Evolutionary conservation across 2,888 invertebrate genomes (phyloP).

Genomic region (Papilio demoleus): DNA sequence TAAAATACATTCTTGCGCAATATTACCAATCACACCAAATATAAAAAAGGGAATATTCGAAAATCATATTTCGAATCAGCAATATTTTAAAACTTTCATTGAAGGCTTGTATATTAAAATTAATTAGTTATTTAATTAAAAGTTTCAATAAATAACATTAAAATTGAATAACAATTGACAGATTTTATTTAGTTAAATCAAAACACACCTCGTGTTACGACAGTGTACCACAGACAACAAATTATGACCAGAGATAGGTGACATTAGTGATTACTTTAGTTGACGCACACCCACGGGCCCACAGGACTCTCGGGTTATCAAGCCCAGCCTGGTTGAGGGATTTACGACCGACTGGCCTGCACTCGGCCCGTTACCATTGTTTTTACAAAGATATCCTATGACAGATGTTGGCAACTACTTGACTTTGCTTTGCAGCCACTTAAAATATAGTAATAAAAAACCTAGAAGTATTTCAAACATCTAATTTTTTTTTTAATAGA

Average conservation of each 20-base stretch:
- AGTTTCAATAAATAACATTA: no score
- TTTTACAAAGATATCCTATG: slow-evolving; percentile 31
- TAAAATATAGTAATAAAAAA: no score
- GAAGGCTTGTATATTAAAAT: background rate
- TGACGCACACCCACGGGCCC: slow-evolving; percentile 38
- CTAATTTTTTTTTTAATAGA: no score
- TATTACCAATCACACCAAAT: background rate
- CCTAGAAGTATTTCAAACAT: no score
- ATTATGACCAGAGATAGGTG: slow-evolving; percentile 37
- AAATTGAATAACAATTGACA: no score
- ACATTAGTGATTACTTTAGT: slow-evolving; percentile 33
- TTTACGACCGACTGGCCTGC: slow-evolving; percentile 35
- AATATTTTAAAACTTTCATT: background rate
- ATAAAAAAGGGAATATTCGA: background rate
- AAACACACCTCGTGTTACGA: background rate
- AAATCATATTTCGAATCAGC: background rate
- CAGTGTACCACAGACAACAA: slow-evolving; percentile 17
- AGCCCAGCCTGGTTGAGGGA: slow-evolving; percentile 27
- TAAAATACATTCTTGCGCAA: slow-evolving; percentile 2
- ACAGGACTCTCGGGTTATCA: slow-evolving; percentile 38
- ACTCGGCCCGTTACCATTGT: slow-evolving; percentile 33
- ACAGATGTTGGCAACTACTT: slow-evolving; percentile 22
- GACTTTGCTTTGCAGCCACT: no score
- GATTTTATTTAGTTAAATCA: background rate
- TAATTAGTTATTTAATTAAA: no score